phyloP scores from a whole-genome alignment of 2,888 invertebrate species.

The Drosophila tripunctata region DNA sequence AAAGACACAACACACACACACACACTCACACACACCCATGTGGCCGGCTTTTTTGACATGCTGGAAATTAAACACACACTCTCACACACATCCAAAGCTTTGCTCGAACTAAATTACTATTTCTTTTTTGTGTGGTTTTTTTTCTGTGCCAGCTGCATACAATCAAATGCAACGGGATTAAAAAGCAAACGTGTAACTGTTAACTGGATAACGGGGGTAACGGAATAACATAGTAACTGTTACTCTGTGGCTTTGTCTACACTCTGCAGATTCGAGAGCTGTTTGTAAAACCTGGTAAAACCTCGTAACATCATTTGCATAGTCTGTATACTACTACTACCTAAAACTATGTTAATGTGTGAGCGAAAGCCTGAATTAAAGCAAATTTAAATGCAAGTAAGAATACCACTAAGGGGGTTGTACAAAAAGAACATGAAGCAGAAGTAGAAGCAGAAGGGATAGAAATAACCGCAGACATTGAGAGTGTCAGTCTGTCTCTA shows the following conservation, averaged over 20 bases:
- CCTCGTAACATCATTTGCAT: constrained; percentile 69
- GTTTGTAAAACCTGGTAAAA: constrained; percentile 60
- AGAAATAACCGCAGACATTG: constrained; percentile 65
- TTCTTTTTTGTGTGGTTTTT: constrained; percentile 60
- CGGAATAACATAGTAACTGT: constrained; percentile 35
- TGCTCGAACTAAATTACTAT: constrained; percentile 72
- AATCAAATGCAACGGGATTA: constrained; percentile 78
- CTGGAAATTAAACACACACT: constrained; percentile 72
- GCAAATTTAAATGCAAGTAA: constrained; percentile 61
- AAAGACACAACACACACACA: constrained; percentile 44
- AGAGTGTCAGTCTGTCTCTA: constrained; percentile 39
- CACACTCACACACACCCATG: constrained; percentile 36
- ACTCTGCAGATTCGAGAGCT: constrained; percentile 27
- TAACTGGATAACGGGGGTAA: constrained; percentile 39
- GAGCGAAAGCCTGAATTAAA: constrained; percentile 47
- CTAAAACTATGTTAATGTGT: constrained; percentile 74
- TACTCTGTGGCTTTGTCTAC: constrained; percentile 40
- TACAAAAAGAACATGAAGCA: too few species aligned
- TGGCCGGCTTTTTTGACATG: constrained; percentile 72
- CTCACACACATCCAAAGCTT: constrained; percentile 21
- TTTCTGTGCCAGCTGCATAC: constrained; percentile 70
- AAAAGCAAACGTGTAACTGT: constrained; percentile 68
- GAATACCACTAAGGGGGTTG: too few species aligned
- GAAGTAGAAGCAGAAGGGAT: not conserved
- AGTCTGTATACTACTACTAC: too few species aligned